Base-by-base conservation (phyloP, 2,888 invertebrate genomes). In the Hirtodrosophila cameraria region DNA sequence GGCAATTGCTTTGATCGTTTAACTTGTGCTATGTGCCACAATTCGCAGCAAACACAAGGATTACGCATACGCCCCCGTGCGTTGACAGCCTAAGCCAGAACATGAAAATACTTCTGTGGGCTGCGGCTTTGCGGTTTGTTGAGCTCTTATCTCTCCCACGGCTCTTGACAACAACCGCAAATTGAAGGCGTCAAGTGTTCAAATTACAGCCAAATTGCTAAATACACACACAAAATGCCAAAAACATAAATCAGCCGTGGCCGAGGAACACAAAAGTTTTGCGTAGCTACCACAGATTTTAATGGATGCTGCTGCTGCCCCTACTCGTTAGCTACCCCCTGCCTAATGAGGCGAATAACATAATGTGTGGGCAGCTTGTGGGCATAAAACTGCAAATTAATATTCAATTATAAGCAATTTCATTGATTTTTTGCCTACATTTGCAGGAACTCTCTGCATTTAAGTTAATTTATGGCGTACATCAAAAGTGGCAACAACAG, bases 361-460 rank as follows among this genome's bases (percentile, higher is more conserved):
- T 11, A 28, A 12, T 61, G 30, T 16, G 12, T n/a, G 25, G 35
- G 23, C 23, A 23, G 52, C 33, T 31, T 36, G 15, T 2, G 52
- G 36, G 31, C 50, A 53, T 42, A 23, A 65, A 65, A 66, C 76
- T 65, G 39, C 77, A 73, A 80, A 81, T 81, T 84, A 84, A 84
- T 86, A 84, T 84, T 80, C 61, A 77, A 86, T 86, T 84, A 72
- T 55, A 58, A 16, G 30, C 25, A 31, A 55, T 39, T 45, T 46
- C 63, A 83, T 76, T 66, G 72, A 76, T 72, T 76, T 52, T 12
- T 35, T 46, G 13, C n/a, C 1, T 23, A 23, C 25, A 27, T 13
- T 13, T 35, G 25, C 23, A 9, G 23, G 23, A n/a, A n/a, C 23
- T 18, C 11, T 18, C 9, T 15, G 36, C 4, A 20, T 15, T 16